These are phyloP conservation scores for Corynorhinus townsendii DNA, from an alignment of 2,113 vertebrate genomes.

Conservation along the genomic window DNA sequence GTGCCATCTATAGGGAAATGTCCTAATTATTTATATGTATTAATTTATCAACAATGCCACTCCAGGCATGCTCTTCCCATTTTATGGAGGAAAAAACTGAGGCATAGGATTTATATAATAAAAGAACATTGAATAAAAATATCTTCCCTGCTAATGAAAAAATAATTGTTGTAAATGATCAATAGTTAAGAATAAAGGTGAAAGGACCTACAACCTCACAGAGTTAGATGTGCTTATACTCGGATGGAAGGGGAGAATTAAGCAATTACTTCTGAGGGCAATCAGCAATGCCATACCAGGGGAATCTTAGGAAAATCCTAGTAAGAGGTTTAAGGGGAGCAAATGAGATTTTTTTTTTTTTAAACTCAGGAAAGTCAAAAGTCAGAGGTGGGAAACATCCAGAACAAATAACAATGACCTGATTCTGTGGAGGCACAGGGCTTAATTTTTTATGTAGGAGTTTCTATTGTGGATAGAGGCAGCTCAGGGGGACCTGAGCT, in stretches of 20 bases:
- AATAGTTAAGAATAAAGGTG: neutral
- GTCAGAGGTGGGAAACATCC: neutral
- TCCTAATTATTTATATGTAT: neutral
- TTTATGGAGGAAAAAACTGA: neutral
- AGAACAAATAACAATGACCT: neutral
- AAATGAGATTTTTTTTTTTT: neutral
- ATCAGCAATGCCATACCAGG: neutral
- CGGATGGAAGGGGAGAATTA: neutral
- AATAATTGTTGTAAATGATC: neutral
- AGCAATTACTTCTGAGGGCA: neutral
- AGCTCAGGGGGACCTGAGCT: neutral
- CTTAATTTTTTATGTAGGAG: neutral
- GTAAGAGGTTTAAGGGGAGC: neutral
- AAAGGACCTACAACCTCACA: neutral
- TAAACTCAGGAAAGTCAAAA: neutral
- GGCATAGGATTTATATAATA: neutral
- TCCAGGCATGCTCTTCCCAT: neutral
- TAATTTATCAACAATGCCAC: neutral
- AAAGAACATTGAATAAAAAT: neutral
- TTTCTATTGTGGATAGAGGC: neutral
- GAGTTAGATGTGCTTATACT: neutral
- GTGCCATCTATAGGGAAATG: neutral
- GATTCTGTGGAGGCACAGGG: neutral
- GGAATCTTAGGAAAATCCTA: neutral
- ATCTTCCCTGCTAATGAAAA: neutral